Evolutionary conservation across 2,113 vertebrate species (phyloP), one percentile per base, ranked within the genome.

Genomic region (Glaucomys volans): DNA sequence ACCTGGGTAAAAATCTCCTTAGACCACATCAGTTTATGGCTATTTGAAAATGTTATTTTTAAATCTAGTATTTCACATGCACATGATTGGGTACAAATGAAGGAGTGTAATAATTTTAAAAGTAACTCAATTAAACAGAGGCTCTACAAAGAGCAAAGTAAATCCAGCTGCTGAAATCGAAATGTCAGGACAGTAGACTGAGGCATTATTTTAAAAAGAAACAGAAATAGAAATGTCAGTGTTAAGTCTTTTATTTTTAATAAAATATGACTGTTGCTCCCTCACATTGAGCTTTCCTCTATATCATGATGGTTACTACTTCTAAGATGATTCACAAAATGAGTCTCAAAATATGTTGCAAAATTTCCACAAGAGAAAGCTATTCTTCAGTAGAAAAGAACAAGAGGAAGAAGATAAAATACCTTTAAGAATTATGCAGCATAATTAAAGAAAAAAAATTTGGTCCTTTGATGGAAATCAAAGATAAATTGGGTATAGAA

Each of bases 341-440:
- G 57, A 91, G 71, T 35, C 62, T 85, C 54, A 59, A 74, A 85
- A 37, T 37, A 85, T 54, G 37, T 22, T 79, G 57, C 5, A 59
- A 59, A 79, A 64, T 37, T 71, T 37, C 35, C 22, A 77, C 10
- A 71, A 76, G 59, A 71, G 30, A 86, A 87, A 66, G 26, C 8
- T 62, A 89, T 74, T 87, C 86, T 67, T 32, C 50, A 74, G 30
- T 90, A 86, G 18, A 89, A 26, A 88, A 88, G 4, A 91, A 37
- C 26, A 57, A 67, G 57, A 14, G 7, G 32, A 54, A 81, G 28
- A 81, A 47, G 74, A 79, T 30, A 76, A 84, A 90, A 59, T 62
- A 95, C 42, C 28, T 16, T 76, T 10, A 28, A 69, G 35, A 37
- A 71, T 59, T 83, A 62, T 67, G 14, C 42, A 75, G 85, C 62